Conservation (phyloP, 2,888 invertebrate genomes). For the Antheraea assamensis region DNA sequence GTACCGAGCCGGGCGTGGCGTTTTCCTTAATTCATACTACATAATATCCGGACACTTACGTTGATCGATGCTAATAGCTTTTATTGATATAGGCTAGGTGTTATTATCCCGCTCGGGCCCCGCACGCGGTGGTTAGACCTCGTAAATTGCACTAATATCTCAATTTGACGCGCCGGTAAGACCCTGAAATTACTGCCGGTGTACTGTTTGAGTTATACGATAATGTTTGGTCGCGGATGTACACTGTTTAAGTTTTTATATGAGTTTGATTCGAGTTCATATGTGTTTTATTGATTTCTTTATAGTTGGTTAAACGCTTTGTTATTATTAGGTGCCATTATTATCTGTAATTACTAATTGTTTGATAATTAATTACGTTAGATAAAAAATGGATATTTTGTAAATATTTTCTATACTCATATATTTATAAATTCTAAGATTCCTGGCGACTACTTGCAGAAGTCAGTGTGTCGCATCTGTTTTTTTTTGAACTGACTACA, state of each 20-base stretch:
- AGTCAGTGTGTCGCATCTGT: too few species aligned
- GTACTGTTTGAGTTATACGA: conserved; percentile 67
- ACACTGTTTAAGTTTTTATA: background rate
- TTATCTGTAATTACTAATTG: too few species aligned
- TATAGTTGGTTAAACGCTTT: too few species aligned
- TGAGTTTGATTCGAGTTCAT: conserved; percentile 3
- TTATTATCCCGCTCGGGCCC: conserved; percentile 55
- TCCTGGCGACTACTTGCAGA: too few species aligned
- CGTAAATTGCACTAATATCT: conserved; percentile 71
- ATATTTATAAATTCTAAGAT: too few species aligned
- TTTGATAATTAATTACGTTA: too few species aligned
- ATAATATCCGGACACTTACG: conserved; percentile 5
- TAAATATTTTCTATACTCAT: too few species aligned
- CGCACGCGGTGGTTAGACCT: conserved; percentile 55
- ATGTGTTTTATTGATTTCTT: background rate
- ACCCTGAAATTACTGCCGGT: conserved; percentile 66
- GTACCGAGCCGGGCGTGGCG: conserved; percentile 2
- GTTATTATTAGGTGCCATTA: too few species aligned
- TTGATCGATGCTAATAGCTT: conserved; percentile 77
- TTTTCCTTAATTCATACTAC: conserved; percentile 2
- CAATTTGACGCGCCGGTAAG: conserved; percentile 64
- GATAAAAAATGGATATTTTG: too few species aligned
- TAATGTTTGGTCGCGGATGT: conserved; percentile 46
- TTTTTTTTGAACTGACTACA: too few species aligned
- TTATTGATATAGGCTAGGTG: conserved; percentile 77